Evolutionary conservation across 2,113 vertebrate species (phyloP).

Genomic region (Odocoileus virginianus): DNA sequence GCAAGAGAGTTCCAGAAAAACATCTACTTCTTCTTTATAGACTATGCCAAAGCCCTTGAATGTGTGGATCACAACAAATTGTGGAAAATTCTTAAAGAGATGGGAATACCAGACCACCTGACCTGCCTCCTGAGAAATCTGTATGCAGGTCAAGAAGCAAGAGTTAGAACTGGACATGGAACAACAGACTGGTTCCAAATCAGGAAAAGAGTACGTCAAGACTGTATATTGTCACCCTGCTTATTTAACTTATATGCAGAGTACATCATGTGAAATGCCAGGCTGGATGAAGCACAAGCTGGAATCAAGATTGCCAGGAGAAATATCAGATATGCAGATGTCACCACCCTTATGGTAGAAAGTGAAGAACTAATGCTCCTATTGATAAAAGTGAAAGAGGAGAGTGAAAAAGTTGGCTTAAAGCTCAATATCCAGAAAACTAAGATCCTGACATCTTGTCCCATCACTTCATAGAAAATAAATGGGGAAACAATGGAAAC

Average conservation of each 20-base stretch:
- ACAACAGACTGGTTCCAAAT: not conserved
- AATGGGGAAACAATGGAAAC: not conserved
- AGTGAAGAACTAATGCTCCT: not conserved
- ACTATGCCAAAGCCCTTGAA: not conserved
- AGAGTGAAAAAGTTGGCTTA: not conserved
- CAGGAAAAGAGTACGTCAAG: not conserved
- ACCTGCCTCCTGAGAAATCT: not conserved
- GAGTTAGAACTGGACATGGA: not conserved
- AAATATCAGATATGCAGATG: not conserved
- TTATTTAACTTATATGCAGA: not conserved
- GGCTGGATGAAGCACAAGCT: not conserved
- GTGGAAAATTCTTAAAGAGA: not conserved
- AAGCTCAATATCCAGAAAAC: not conserved
- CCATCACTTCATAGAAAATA: not conserved
- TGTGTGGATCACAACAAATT: not conserved
- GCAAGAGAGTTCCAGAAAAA: not conserved
- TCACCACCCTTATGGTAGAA: not conserved
- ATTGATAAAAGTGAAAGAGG: not conserved
- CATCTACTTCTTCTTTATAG: not conserved
- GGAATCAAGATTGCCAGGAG: not conserved
- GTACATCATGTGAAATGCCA: not conserved
- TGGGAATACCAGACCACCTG: not conserved
- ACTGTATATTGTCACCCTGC: not conserved
- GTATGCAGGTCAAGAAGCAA: not conserved
- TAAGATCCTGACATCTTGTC: accelerated